Evolutionary conservation across 2,888 invertebrate genomes (phyloP).

Genomic region (Euzophera pinguis): DNA sequence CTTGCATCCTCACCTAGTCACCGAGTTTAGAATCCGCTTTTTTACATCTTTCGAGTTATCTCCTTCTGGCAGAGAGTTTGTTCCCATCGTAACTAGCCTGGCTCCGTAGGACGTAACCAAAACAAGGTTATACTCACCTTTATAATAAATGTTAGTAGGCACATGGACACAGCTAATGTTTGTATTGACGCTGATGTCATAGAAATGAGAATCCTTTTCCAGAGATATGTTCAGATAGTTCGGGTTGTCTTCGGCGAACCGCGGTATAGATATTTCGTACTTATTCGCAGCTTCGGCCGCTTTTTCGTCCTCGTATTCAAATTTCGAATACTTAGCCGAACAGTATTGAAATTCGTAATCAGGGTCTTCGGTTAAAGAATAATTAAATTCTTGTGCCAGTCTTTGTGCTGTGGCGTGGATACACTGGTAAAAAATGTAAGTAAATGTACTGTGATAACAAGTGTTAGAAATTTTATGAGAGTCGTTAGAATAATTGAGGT

Average conservation of each 20-base stretch:
- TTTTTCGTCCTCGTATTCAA: slow-evolving; percentile 42
- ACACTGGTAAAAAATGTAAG: slow-evolving; percentile 71
- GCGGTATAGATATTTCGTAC: slow-evolving; percentile 32
- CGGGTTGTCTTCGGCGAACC: slow-evolving; percentile 49
- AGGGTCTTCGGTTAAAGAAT: slow-evolving; percentile 53
- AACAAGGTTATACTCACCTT: too few species aligned
- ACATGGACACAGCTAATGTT: slow-evolving; percentile 93
- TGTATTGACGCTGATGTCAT: slow-evolving; percentile 89
- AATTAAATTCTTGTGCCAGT: slow-evolving; percentile 81
- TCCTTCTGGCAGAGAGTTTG: too few species aligned
- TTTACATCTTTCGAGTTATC: too few species aligned
- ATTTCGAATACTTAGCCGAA: slow-evolving; percentile 89
- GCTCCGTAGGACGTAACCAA: too few species aligned
- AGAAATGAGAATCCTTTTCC: slow-evolving; percentile 89
- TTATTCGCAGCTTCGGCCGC: slow-evolving; percentile 14
- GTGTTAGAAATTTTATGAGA: too few species aligned
- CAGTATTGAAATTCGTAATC: slow-evolving; percentile 81
- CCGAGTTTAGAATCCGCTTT: too few species aligned
- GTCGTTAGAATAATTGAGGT: too few species aligned
- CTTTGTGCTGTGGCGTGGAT: slow-evolving; percentile 88
- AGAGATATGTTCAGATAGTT: slow-evolving; percentile 80
- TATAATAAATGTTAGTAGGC: slow-evolving; percentile 95
- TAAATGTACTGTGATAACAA: too few species aligned
- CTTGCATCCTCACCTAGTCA: too few species aligned
- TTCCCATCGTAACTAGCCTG: too few species aligned